phyloP scores from a whole-genome alignment of 2,113 vertebrate species.

The Theropithecus gelada region DNA sequence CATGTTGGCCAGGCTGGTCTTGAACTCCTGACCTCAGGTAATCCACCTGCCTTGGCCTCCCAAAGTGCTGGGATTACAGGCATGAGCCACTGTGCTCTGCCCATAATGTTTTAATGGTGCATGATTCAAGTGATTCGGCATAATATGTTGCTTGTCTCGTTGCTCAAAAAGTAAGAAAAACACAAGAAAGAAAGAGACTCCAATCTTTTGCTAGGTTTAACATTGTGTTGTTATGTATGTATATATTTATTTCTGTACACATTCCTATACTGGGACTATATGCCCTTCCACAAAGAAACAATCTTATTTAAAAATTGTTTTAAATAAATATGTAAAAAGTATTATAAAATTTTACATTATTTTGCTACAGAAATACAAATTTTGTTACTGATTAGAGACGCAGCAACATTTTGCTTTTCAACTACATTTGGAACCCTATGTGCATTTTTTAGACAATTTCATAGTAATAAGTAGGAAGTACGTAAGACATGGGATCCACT shows the following conservation, averaged over 20 bases:
- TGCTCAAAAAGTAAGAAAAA: background rate
- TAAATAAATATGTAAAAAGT: background rate
- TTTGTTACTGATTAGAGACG: constrained; percentile 8
- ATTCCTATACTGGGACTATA: background rate
- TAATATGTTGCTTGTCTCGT: background rate
- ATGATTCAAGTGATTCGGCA: background rate
- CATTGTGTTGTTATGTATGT: background rate
- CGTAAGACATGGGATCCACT: background rate
- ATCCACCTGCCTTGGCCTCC: too few species aligned
- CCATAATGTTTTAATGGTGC: background rate
- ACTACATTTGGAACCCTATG: background rate
- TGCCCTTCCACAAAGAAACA: background rate
- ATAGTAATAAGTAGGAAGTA: background rate
- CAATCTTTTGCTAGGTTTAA: background rate
- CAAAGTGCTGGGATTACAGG: too few species aligned
- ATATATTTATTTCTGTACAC: background rate
- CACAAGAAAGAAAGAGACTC: background rate
- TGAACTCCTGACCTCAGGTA: too few species aligned
- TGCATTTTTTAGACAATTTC: background rate
- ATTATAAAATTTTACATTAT: background rate
- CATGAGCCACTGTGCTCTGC: too few species aligned
- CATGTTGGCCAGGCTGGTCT: too few species aligned
- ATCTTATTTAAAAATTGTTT: constrained; percentile 13
- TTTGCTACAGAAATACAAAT: background rate
- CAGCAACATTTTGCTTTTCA: background rate